phyloP scores from a whole-genome alignment of 2,797 vertebrate genomes.

The Gorsachius magnificus region DNA sequence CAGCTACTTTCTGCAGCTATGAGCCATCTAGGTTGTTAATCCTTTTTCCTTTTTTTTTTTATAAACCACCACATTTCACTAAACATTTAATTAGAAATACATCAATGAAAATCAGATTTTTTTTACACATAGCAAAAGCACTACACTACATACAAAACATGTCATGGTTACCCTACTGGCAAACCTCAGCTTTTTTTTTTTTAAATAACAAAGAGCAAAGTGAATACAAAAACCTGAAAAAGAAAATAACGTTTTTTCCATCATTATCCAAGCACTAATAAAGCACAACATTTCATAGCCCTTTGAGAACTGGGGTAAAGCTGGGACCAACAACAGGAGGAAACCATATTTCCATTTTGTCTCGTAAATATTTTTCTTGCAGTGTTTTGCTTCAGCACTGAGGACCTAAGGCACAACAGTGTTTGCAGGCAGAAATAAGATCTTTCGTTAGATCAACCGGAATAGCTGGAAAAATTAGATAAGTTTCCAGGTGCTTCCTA shows the following conservation, averaged over 20 bases:
- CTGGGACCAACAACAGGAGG: background rate
- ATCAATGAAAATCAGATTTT: background rate
- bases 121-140: background rate
- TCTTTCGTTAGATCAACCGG: background rate
- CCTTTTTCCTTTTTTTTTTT: background rate
- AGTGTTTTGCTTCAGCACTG: background rate
- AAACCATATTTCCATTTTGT: constrained; percentile 24
- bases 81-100: background rate
- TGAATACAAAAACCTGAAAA: background rate
- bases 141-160: background rate
- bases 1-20: background rate
- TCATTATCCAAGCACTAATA: background rate
- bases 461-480: constrained; percentile 41
- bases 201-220: background rate
- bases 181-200: background rate
- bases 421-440: background rate
- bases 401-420: background rate
- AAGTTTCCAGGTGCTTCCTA: constrained; percentile 46
- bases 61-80: background rate
- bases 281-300: background rate
- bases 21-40: background rate
- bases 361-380: constrained; percentile 11
- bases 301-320: background rate
- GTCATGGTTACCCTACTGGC: background rate
- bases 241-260: background rate